Percentiles rank a stretch among this genome's conserved stretches.
phyloP scores from a whole-genome alignment of 2,888 invertebrate species.

The Anagyrus pseudococci region DNA sequence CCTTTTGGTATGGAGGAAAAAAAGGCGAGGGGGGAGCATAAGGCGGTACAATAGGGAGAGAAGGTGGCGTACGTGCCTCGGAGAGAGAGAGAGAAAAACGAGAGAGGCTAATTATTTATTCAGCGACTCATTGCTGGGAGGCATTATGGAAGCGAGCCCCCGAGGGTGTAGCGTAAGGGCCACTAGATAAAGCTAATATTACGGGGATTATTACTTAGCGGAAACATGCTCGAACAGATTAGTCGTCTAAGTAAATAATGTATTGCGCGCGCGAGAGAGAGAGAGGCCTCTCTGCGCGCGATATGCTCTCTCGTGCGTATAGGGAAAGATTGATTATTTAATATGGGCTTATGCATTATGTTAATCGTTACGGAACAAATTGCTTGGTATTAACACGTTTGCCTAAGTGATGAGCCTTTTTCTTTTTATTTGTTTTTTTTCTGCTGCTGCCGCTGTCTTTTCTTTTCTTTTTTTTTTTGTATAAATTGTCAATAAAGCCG shows the following conservation, averaged over 20 bases:
- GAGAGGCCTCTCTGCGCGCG: too few relatives aligned
- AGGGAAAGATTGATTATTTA: constrained; percentile 16
- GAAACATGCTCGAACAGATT: constrained; percentile 17
- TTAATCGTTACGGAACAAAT: not conserved
- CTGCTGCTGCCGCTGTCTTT: too few relatives aligned
- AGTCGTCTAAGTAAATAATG: constrained; percentile 23
- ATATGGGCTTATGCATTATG: not conserved
- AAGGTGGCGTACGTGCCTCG: not conserved
- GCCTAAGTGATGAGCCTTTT: not conserved
- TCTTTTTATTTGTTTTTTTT: not conserved
- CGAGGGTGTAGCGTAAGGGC: too few relatives aligned
- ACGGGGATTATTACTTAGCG: constrained; percentile 22
- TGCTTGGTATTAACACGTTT: not conserved
- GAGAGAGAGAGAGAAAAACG: not conserved
- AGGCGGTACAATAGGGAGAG: constrained; percentile 2
- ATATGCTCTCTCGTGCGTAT: not conserved
- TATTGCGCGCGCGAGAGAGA: not conserved
- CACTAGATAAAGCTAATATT: constrained; percentile 18
- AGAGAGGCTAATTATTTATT: constrained; percentile 23
- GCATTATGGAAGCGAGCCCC: constrained; percentile 4
- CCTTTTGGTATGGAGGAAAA: not conserved
- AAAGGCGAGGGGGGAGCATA: not conserved
- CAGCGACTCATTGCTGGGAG: constrained; percentile 17
- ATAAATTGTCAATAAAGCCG: too few relatives aligned
- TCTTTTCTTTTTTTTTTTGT: not conserved